Evolutionary conservation across 1,140 invertebrate genomes (phyloP).

Genomic region (Psilanteris sp.): DNA sequence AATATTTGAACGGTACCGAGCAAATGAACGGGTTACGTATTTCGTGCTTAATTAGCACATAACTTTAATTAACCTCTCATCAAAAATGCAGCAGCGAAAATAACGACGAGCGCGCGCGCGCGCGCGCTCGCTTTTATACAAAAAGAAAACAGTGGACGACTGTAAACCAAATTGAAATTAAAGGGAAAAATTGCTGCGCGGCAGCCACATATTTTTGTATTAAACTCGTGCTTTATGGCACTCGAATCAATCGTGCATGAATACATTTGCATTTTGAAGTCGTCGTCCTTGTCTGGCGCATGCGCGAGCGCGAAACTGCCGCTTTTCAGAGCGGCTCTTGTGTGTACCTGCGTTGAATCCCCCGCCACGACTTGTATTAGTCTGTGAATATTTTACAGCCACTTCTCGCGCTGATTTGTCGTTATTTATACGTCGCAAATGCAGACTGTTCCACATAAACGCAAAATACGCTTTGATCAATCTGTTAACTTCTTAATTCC

Average conservation of each 20-base stretch:
- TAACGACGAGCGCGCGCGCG: too few species aligned
- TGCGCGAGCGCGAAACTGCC: not conserved
- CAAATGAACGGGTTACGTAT: constrained; percentile 7
- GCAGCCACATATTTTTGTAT: constrained; percentile 18
- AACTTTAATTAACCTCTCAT: constrained; percentile 19
- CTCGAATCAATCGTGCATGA: constrained; percentile 16
- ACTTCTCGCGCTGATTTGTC: constrained; percentile 30
- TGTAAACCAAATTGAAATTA: constrained; percentile 33
- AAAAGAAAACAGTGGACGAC: constrained; percentile 1
- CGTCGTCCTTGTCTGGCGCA: constrained; percentile 3
- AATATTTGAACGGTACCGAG: not conserved
- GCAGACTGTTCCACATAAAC: constrained; percentile 2
- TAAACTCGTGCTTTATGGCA: constrained; percentile 23
- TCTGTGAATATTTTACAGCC: constrained; percentile 43
- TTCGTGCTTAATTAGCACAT: constrained; percentile 21
- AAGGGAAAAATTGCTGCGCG: constrained; percentile 1
- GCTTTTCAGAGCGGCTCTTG: constrained; percentile 10
- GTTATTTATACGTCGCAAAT: constrained; percentile 13
- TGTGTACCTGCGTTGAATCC: constrained; percentile 12
- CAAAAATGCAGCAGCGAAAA: constrained; percentile 19
- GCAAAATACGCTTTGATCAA: not conserved
- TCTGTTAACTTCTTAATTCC: constrained; percentile 11
- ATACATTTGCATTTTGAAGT: constrained; percentile 23
- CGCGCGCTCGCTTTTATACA: not conserved
- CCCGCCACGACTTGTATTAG: constrained; percentile 20